Evolutionary conservation across 2,888 invertebrate species (phyloP).

Genomic region (Mechanitis mazaeus): DNA sequence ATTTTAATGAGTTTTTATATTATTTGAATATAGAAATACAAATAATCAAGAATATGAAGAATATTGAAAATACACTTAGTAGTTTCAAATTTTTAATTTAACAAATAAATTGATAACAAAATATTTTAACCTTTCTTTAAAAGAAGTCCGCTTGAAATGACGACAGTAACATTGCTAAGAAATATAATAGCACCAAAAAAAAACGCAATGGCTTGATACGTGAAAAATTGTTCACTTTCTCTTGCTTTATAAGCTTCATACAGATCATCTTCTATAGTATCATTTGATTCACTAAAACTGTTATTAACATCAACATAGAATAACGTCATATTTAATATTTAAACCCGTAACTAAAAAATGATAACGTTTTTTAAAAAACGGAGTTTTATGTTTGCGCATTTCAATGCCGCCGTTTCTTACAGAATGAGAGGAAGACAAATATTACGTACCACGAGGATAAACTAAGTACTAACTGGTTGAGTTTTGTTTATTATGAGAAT

Average conservation of each 20-base stretch:
- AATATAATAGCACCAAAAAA: constrained; percentile 75
- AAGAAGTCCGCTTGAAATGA: constrained; percentile 80
- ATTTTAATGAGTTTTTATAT: too few species aligned
- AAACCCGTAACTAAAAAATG: constrained; percentile 8
- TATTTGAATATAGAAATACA: too few species aligned
- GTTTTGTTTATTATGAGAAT: constrained; percentile 54
- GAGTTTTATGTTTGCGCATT: constrained; percentile 36
- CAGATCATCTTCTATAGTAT: constrained; percentile 39
- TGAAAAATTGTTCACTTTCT: constrained; percentile 58
- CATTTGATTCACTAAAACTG: constrained; percentile 14
- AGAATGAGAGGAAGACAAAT: constrained; percentile 52
- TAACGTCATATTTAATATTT: background rate
- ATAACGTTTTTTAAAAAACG: constrained; percentile 12
- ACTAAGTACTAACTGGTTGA: constrained; percentile 33
- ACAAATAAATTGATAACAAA: background rate
- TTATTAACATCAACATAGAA: constrained; percentile 4
- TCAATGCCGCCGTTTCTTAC: constrained; percentile 45
- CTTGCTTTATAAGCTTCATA: constrained; percentile 54
- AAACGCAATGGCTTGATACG: constrained; percentile 76
- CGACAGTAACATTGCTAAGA: constrained; percentile 77
- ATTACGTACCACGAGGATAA: constrained; percentile 47
- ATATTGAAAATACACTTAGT: too few species aligned
- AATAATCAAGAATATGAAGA: too few species aligned
- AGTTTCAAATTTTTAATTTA: too few species aligned
- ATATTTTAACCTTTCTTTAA: constrained; percentile 73